A percentile compares a stretch with the other conserved stretches of the same genome.
These are phyloP conservation scores for Heliconius hortense DNA, from an alignment of 2,888 invertebrate species.

Conservation along the genomic window DNA sequence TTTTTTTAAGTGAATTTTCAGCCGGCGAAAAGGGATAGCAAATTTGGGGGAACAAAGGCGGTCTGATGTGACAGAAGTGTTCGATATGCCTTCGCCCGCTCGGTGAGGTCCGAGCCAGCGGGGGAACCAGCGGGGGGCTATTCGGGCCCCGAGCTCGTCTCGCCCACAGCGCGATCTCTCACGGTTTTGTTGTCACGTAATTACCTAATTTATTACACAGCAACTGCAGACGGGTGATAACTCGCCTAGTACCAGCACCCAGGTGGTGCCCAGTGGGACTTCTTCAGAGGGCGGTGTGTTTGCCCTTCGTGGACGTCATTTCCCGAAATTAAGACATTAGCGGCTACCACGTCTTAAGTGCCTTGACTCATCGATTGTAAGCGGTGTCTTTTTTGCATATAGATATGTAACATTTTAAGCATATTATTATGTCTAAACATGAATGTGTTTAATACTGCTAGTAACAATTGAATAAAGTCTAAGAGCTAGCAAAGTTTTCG, in stretches of 20 bases:
- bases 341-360: conserved; percentile 48
- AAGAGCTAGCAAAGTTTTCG: too few relatives aligned
- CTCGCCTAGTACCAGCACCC: conserved; percentile 54
- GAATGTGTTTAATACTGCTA: conserved; percentile 8
- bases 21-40: conserved; percentile 59
- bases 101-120: conserved; percentile 73
- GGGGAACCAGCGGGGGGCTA: conserved; percentile 71
- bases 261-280: conserved; percentile 52
- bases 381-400: conserved; percentile 68
- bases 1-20: conserved; percentile 50
- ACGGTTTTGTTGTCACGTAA: conserved; percentile 76
- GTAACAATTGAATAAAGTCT: conserved; percentile 18
- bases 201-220: conserved; percentile 74
- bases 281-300: conserved; percentile 70
- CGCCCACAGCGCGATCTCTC: conserved; percentile 65
- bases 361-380: conserved; percentile 47
- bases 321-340: conserved; percentile 78
- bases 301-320: conserved; percentile 71
- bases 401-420: conserved; percentile 50
- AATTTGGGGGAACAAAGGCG: conserved; percentile 73
- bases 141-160: conserved; percentile 54
- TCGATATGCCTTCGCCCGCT: conserved; percentile 54
- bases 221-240: conserved; percentile 51
- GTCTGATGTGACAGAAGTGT: conserved; percentile 67
- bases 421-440: conserved; percentile 15